These are phyloP conservation scores for Tinea semifulvella DNA, from an alignment of 2,888 invertebrate genomes.

Conservation along the genomic window DNA sequence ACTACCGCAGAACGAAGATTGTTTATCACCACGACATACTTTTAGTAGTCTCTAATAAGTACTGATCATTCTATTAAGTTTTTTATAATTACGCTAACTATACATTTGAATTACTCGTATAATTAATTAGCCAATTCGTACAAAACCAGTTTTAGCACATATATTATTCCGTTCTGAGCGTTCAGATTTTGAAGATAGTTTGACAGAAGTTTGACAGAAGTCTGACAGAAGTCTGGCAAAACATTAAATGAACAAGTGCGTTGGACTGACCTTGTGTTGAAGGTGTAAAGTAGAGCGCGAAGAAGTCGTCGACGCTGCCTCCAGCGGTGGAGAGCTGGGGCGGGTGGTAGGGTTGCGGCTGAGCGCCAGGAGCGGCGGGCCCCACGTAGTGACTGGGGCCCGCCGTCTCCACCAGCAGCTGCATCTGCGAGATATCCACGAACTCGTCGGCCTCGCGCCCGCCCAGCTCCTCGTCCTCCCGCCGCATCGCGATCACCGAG, in stretches of 20 bases:
- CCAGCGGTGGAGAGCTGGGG: conserved; percentile 35
- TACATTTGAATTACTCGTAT: no score
- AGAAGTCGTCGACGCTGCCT: conserved; percentile 75
- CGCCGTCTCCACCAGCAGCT: conserved; percentile 73
- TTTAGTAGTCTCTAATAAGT: no score
- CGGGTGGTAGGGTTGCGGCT: conserved; percentile 48
- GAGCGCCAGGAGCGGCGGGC: conserved; percentile 54
- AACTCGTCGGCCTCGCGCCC: conserved; percentile 71
- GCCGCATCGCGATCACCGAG: conserved; percentile 78
- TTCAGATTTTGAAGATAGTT: no score
- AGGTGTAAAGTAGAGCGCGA: conserved; percentile 77
- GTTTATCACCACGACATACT: no score
- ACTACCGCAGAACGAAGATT: no score
- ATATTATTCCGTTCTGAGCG: no score
- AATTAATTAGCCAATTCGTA: no score
- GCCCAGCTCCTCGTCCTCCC: conserved; percentile 71
- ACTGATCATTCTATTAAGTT: no score
- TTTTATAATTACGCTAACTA: no score
- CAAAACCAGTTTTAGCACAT: no score
- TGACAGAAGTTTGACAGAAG: no score
- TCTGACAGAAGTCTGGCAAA: no score
- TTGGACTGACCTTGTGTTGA: conserved; percentile 63
- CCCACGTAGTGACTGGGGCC: conserved; percentile 59
- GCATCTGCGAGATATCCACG: conserved; percentile 85
- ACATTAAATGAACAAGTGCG: background rate